These are phyloP conservation scores for zebrafish (Danio rerio) DNA, from an alignment of 2,113 vertebrate species.

Conservation along the genomic window GRCz12tu NC_133180.1:45312501-45313000, in stretches of 20 bases:
- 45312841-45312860: background rate
- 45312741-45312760: slow-evolving; percentile 78
- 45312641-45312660: slow-evolving; percentile 56
- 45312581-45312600: slow-evolving; percentile 77
- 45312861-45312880: too few relatives aligned
- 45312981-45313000: too few relatives aligned
- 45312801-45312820: slow-evolving; percentile 63
- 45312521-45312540: slow-evolving; percentile 13
- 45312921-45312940: too few relatives aligned
- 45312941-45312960: too few relatives aligned
- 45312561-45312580: slow-evolving; percentile 68
- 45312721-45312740: slow-evolving; percentile 72
- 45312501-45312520: slow-evolving; percentile 8
- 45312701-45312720: slow-evolving; percentile 70
- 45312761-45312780: slow-evolving; percentile 63
- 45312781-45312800: slow-evolving; percentile 58
- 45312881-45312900: too few relatives aligned
- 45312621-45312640: slow-evolving; percentile 75
- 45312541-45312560: slow-evolving; percentile 57
- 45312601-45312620: slow-evolving; percentile 78
- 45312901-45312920: too few relatives aligned
- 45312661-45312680: slow-evolving; percentile 33
- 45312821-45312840: slow-evolving; percentile 54
- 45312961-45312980: too few relatives aligned
- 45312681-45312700: slow-evolving; percentile 59